Conservation (phyloP, 2,797 vertebrate species). For the Buphagus erythrorhynchus region DNA sequence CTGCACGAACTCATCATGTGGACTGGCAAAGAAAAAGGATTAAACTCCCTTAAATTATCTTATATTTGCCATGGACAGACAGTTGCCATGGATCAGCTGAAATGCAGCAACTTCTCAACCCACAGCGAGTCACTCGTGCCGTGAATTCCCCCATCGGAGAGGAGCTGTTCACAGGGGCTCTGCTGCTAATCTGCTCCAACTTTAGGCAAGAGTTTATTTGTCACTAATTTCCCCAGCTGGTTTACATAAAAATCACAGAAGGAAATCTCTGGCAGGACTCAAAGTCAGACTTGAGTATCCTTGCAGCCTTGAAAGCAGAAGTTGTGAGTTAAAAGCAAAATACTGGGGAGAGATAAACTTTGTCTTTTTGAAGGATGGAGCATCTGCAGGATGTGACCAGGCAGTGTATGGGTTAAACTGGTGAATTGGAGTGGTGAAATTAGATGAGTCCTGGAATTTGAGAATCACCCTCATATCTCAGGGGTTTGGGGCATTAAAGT, state of each 20-base stretch:
- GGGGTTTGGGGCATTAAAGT: not conserved
- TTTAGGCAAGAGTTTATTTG: not conserved
- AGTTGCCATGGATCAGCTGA: slow-evolving; percentile 46
- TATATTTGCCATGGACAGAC: slow-evolving; percentile 40
- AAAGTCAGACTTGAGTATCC: not conserved
- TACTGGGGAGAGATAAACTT: not conserved
- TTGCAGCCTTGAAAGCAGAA: not conserved
- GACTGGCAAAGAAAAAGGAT: slow-evolving; percentile 56
- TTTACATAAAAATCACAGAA: not conserved
- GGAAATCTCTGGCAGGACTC: not conserved
- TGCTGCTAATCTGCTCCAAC: not conserved
- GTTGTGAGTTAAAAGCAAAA: not conserved
- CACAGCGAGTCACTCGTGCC: fast-evolving
- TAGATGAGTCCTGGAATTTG: not conserved
- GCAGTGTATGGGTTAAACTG: not conserved
- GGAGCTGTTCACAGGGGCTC: not conserved
- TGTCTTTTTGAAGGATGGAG: not conserved
- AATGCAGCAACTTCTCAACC: not conserved
- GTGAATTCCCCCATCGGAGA: fast-evolving
- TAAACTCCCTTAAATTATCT: slow-evolving; percentile 61
- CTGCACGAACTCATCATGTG: slow-evolving; percentile 16
- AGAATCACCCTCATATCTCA: not conserved
- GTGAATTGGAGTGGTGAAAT: not conserved
- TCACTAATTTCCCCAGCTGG: not conserved
- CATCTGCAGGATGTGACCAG: not conserved